Evolutionary conservation across 2,113 vertebrate species (phyloP).

Genomic region (Coracopsis vasa): DNA sequence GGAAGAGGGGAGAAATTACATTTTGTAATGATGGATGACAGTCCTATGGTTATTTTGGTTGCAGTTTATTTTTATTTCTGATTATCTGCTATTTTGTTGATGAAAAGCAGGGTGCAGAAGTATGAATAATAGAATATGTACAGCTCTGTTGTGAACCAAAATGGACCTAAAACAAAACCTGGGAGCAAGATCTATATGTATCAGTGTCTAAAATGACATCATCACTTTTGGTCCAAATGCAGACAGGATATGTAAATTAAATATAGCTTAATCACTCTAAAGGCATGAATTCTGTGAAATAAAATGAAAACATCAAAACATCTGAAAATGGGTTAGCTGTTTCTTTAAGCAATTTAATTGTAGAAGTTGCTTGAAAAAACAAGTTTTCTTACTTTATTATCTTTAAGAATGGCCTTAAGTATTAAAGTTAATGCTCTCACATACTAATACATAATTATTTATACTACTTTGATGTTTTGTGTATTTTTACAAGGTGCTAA

Average conservation of each 20-base stretch:
- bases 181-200: background rate
- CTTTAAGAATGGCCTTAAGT: constrained; percentile 38
- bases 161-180: background rate
- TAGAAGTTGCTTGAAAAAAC: background rate
- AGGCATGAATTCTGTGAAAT: background rate
- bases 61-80: background rate
- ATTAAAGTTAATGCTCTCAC: constrained; percentile 42
- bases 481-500: constrained; percentile 67
- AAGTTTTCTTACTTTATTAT: constrained; percentile 32
- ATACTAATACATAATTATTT: constrained; percentile 60
- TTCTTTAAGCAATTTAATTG: constrained; percentile 48
- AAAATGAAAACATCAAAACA: background rate
- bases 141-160: background rate
- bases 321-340: constrained; percentile 41
- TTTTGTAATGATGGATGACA: background rate
- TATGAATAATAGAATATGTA: background rate
- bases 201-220: background rate
- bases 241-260: constrained; percentile 1
- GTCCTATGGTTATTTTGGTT: background rate
- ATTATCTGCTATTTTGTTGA: background rate
- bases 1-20: background rate
- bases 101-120: background rate
- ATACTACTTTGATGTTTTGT: constrained; percentile 62
- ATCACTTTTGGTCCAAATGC: background rate
- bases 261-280: background rate